These are phyloP conservation scores for Rapana venosa DNA, from an alignment of 2,888 invertebrate genomes.

Conservation along the genomic window DNA sequence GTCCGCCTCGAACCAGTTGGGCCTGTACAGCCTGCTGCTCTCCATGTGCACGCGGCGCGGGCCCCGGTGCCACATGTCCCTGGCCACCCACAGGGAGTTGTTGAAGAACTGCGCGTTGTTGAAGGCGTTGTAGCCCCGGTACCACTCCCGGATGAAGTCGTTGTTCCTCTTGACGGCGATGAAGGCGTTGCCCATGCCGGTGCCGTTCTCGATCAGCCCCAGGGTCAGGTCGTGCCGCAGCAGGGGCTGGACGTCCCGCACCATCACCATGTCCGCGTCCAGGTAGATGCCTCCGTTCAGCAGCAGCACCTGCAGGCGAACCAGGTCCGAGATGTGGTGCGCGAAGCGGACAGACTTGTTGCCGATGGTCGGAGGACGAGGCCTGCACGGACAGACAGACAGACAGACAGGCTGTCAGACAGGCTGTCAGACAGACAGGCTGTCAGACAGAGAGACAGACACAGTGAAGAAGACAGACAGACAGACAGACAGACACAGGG, in stretches of 20 bases:
- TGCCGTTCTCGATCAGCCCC: constrained; percentile 52
- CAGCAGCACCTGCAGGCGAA: constrained; percentile 52
- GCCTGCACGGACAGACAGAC: neutral
- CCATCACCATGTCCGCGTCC: constrained; percentile 55
- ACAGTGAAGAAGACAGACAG: neutral
- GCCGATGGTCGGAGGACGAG: constrained; percentile 35
- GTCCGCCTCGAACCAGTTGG: constrained; percentile 55
- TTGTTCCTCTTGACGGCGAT: constrained; percentile 47
- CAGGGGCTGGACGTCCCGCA: constrained; percentile 48
- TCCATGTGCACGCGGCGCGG: constrained; percentile 51
- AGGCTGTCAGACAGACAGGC: neutral
- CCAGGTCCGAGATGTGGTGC: constrained; percentile 50
- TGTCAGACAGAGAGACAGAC: neutral
- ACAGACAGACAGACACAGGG: neutral
- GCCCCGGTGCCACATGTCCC: constrained; percentile 45
- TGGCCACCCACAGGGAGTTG: constrained; percentile 51
- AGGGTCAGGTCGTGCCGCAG: constrained; percentile 47
- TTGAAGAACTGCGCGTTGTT: constrained; percentile 45
- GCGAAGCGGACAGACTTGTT: neutral
- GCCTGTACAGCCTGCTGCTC: constrained; percentile 48
- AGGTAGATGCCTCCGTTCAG: constrained; percentile 57
- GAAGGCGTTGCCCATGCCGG: constrained; percentile 55
- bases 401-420: neutral
- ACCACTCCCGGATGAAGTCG: constrained; percentile 52
- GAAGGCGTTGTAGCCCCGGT: constrained; percentile 48